Evolutionary conservation across 1,140 invertebrate genomes (phyloP).

Genomic region (Oryzaephilus surinamensis): DNA sequence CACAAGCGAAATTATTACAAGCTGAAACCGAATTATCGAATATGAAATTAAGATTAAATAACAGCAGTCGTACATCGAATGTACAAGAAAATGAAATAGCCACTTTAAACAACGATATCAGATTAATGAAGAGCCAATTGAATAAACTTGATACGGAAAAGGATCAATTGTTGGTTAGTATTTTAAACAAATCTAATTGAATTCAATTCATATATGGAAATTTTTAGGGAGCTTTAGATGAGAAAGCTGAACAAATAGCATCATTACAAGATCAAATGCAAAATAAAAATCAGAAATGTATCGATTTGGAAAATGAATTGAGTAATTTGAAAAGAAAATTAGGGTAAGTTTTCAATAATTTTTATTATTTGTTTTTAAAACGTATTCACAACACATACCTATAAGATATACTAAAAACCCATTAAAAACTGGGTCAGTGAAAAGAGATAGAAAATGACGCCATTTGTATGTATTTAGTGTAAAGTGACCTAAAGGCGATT

Average conservation of each 20-base stretch:
- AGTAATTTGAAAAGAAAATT: constrained; percentile 28
- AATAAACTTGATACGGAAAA: constrained; percentile 33
- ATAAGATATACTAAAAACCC: no score
- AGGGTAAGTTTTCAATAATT: no score
- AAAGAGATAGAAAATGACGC: no score
- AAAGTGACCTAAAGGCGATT: no score
- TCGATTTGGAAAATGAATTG: constrained; percentile 20
- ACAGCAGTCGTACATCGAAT: constrained; percentile 14
- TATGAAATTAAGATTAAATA: constrained; percentile 22
- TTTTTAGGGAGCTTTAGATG: constrained; percentile 31
- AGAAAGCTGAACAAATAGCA: constrained; percentile 33
- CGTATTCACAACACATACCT: no score
- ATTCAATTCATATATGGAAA: no score
- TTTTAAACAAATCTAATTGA: no score
- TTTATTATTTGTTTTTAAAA: no score
- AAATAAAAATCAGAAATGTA: constrained; percentile 21
- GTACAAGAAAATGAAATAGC: constrained; percentile 21
- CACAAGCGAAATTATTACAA: constrained; percentile 26
- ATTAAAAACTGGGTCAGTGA: no score
- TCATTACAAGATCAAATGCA: constrained; percentile 25
- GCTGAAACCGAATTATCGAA: constrained; percentile 25
- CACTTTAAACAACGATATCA: constrained; percentile 23
- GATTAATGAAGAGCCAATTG: constrained; percentile 27
- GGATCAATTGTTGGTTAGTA: constrained; percentile 31
- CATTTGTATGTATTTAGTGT: no score